Evolutionary conservation across 2,113 vertebrate genomes (phyloP).

Genomic region (Dryoscopus gambensis): DNA sequence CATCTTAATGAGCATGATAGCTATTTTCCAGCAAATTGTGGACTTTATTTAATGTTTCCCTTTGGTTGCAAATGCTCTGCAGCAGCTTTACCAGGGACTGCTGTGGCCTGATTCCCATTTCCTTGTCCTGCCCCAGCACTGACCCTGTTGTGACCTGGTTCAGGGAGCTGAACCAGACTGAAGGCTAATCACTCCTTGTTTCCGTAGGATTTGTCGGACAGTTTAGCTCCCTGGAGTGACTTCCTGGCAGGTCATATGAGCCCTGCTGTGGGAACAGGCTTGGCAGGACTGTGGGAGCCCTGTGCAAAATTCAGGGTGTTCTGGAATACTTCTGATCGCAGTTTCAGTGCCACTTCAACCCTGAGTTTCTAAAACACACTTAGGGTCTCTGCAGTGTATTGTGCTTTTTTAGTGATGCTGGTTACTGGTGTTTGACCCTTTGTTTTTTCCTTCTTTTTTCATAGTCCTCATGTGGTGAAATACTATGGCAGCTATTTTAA

Average conservation of each 20-base stretch:
- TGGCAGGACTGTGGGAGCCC: background rate
- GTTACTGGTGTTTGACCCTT: background rate
- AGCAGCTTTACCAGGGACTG: background rate
- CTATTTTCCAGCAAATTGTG: background rate
- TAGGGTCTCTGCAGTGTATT: background rate
- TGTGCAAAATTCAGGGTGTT: background rate
- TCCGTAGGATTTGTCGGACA: background rate
- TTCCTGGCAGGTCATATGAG: background rate
- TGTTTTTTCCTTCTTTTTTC: background rate
- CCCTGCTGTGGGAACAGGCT: background rate
- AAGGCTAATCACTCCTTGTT: background rate
- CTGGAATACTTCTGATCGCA: background rate
- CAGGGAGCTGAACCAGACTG: background rate
- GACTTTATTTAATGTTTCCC: background rate
- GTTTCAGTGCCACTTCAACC: background rate
- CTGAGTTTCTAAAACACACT: background rate
- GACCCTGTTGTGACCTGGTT: background rate
- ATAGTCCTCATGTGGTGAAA: slow-evolving; percentile 87
- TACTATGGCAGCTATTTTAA: slow-evolving; percentile 98
- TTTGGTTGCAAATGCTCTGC: background rate
- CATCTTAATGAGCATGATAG: background rate
- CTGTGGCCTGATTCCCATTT: background rate
- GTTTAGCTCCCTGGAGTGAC: background rate
- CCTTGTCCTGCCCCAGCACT: background rate
- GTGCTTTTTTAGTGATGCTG: background rate